These are phyloP conservation scores for Plusia festucae DNA, from an alignment of 2,888 invertebrate species.

Conservation along the genomic window DNA sequence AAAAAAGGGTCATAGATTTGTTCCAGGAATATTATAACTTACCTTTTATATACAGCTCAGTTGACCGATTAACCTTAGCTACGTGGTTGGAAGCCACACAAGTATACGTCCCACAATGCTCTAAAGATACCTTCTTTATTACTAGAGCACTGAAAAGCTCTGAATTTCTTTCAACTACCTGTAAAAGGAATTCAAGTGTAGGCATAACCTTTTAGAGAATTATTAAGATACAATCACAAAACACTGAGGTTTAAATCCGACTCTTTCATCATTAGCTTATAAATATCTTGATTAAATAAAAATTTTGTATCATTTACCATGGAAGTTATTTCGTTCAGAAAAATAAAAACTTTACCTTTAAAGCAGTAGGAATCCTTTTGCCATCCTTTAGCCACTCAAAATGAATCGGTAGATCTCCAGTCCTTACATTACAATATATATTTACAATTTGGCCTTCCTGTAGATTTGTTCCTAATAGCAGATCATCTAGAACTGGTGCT, in stretches of 20 bases:
- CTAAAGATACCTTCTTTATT: constrained; percentile 92
- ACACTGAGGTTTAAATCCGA: too few relatives aligned
- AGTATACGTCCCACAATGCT: constrained; percentile 92
- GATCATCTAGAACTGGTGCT: constrained; percentile 95
- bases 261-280: too few relatives aligned
- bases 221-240: too few relatives aligned
- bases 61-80: constrained; percentile 92
- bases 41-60: constrained; percentile 92
- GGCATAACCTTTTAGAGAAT: too few relatives aligned
- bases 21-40: constrained; percentile 5
- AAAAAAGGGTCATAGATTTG: too few relatives aligned
- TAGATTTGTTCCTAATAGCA: constrained; percentile 93
- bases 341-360: constrained; percentile 86
- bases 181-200: too few relatives aligned
- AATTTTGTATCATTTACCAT: too few relatives aligned
- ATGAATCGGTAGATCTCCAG: constrained; percentile 92
- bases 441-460: constrained; percentile 95
- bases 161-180: constrained; percentile 91
- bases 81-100: constrained; percentile 93
- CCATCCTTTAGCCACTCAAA: constrained; percentile 92
- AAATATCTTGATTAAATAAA: too few relatives aligned
- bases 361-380: constrained; percentile 89
- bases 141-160: constrained; percentile 92
- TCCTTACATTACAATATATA: constrained; percentile 94
- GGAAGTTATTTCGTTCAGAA: too few relatives aligned